Evolutionary conservation across 1,140 invertebrate species (phyloP).

Genomic region (Drosophila kanapiae): DNA sequence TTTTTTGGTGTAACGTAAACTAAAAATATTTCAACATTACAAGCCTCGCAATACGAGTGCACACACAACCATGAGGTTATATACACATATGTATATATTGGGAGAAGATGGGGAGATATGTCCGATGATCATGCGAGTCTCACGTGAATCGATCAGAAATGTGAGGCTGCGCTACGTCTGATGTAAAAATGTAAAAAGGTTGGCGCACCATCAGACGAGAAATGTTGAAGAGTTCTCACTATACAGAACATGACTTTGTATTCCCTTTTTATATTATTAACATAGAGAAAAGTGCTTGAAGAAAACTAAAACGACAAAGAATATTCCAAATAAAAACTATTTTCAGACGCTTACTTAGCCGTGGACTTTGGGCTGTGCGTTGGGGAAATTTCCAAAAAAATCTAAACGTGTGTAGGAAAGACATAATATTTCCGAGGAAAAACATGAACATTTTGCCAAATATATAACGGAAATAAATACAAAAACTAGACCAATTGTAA

Average conservation of each 20-base stretch:
- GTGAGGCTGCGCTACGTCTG: conserved; percentile 25
- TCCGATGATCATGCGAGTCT: conserved; percentile 54
- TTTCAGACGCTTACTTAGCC: conserved; percentile 26
- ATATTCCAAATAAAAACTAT: conserved; percentile 29
- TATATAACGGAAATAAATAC: conserved; percentile 43
- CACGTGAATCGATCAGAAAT: conserved; percentile 59
- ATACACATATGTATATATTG: conserved; percentile 29
- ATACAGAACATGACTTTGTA: neutral
- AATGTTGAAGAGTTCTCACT: conserved; percentile 8
- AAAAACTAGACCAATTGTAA: conserved; percentile 48
- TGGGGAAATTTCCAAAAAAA: conserved; percentile 17
- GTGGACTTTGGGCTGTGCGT: conserved; percentile 34
- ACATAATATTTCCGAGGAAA: conserved; percentile 21
- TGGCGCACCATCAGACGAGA: conserved; percentile 31
- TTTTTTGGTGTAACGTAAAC: conserved; percentile 61
- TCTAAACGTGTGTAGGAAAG: neutral
- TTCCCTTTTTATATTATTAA: conserved; percentile 2
- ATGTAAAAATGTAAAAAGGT: conserved; percentile 45
- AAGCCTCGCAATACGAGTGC: conserved; percentile 23
- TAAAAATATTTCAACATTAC: conserved; percentile 66
- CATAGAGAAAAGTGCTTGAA: conserved; percentile 3
- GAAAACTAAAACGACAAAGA: neutral
- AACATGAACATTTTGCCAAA: conserved; percentile 35
- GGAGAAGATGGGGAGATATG: conserved; percentile 31
- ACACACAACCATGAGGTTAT: conserved; percentile 36